Conservation (phyloP, 2,113 vertebrate genomes). For the Acrocephalus kingi region DNA sequence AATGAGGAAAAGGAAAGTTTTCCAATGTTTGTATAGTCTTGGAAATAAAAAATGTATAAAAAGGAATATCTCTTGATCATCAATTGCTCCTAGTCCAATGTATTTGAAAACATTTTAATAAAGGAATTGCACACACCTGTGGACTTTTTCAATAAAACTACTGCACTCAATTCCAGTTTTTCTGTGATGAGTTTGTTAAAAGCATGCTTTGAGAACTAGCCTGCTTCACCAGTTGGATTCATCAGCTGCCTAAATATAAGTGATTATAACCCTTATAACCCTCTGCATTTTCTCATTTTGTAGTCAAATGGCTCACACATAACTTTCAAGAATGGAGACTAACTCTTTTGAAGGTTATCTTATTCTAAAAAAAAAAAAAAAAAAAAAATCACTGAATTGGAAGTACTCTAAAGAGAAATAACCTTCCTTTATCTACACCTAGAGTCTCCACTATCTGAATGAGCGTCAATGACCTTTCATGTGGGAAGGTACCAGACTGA, state of each 20-base stretch:
- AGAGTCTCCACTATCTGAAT: not conserved
- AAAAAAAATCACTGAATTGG: not conserved
- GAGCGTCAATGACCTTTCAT: not conserved
- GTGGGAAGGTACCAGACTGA: not conserved
- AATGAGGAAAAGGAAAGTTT: conserved; percentile 59
- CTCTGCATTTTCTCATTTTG: not conserved
- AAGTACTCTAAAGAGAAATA: not conserved
- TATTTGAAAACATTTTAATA: conserved; percentile 84
- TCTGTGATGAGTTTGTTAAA: conserved; percentile 23
- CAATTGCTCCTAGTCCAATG: conserved; percentile 68
- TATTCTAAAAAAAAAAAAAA: not conserved
- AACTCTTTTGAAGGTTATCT: not conserved
- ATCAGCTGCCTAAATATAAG: not conserved
- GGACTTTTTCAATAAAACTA: conserved; percentile 94
- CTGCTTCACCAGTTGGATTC: not conserved
- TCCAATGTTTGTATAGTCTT: conserved; percentile 73
- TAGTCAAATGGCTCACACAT: not conserved
- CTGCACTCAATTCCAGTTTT: conserved; percentile 74
- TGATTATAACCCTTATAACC: not conserved
- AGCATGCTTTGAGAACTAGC: not conserved
- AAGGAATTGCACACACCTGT: conserved; percentile 86
- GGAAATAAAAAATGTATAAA: conserved; percentile 69
- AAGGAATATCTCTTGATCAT: conserved; percentile 64
- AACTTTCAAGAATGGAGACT: not conserved
- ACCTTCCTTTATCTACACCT: not conserved